Evolutionary conservation across 1,140 invertebrate species (phyloP), one percentile per base, ranked within the genome.

Genomic region (Diorhabda sublineata): DNA sequence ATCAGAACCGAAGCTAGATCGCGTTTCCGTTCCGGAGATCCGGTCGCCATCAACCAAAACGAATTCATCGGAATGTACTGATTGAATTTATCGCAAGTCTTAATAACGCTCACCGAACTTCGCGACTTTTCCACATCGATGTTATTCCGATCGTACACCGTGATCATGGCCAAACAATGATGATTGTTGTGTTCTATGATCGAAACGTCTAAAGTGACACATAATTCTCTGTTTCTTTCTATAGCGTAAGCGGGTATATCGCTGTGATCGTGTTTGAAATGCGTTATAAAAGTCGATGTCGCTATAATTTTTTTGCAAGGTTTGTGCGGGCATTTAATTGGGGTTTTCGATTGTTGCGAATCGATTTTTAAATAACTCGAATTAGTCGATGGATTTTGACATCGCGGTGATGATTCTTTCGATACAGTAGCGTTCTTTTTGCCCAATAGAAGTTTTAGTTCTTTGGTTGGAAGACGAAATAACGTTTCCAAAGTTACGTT

Each of bases 31-130:
- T 73, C 72, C 3, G 42, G 8, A 7, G 78, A 78, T 2, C 76
- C 77, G 56, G 67, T 79, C 45, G 73, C 73, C 79, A 80, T 79
- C 6, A 80, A 42, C 78, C 78, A 79, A 64, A 78, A 79, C 4
- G 75, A 78, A 58, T 72, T 73, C 42, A 76, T 58, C 0, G 75
- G 74, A 8, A 77, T 58, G 64, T 71, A 73, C 67, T 75, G 71
- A n/a, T 67, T 69, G 11, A 78, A 75, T 59, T 71, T 78, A 44
- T 64, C 71, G 64, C 70, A 76, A 2, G 76, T 73, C 41, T 68
- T 74, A 5, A 71, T 72, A 2, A 73, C 66, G 56, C 72, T 73
- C 47, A 71, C 67, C 3, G 72, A 70, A 61, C 71, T 73, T 26
- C 52, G 69, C 4, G 68, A 69, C 41, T 63, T 73, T 3, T 67